Percentiles rank a stretch among this genome's conserved stretches.
These are phyloP conservation scores for Tribolium madens DNA, from an alignment of 1,140 invertebrate genomes.

Conservation along the genomic window DNA sequence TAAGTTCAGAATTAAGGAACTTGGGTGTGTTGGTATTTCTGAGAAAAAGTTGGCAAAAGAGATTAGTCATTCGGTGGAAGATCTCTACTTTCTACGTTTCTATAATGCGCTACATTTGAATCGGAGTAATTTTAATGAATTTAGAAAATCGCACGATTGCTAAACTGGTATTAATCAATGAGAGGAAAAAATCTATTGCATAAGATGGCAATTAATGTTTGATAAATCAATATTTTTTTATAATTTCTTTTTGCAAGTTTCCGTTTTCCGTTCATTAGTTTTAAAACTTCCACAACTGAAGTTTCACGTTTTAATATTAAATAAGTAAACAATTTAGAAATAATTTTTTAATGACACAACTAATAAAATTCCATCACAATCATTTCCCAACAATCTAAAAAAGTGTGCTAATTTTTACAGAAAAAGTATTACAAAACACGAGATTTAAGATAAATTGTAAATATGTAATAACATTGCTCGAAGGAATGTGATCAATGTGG, in stretches of 20 bases:
- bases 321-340: not conserved
- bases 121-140: not conserved
- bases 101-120: not conserved
- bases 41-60: not conserved
- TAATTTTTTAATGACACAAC: not conserved
- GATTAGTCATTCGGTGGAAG: not conserved
- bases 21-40: not conserved
- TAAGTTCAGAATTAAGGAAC: constrained; percentile 70
- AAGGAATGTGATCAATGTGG: no score
- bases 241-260: not conserved
- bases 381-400: not conserved
- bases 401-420: not conserved
- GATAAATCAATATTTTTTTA: not conserved
- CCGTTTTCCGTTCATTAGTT: not conserved
- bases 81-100: constrained; percentile 11
- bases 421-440: not conserved
- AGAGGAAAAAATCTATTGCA: not conserved
- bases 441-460: no score
- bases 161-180: not conserved
- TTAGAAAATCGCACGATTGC: not conserved
- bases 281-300: not conserved
- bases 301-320: not conserved
- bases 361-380: not conserved
- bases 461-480: no score
- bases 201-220: not conserved